Conservation (phyloP, 2,113 vertebrate species). For the Cephalopholis sonnerati region DNA sequence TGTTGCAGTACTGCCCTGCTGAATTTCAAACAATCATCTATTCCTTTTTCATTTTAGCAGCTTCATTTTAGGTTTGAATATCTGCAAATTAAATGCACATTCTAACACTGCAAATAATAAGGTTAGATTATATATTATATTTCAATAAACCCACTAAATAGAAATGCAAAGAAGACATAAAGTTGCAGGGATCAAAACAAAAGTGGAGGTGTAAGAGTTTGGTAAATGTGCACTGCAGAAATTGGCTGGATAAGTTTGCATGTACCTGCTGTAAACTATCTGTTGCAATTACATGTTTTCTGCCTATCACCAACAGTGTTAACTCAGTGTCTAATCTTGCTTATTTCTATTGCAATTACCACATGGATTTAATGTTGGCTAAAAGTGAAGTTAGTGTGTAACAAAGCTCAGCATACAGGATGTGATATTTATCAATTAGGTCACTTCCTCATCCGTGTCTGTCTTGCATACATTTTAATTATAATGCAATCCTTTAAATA, state of each 20-base stretch:
- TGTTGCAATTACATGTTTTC: constrained; percentile 15
- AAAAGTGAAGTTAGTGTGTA: not conserved
- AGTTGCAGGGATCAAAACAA: not conserved
- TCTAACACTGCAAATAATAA: not conserved
- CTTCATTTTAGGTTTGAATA: not conserved
- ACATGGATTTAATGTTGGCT: not conserved
- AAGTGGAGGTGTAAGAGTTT: not conserved
- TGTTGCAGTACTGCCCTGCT: not conserved
- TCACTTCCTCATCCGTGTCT: constrained; percentile 20
- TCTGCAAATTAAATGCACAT: not conserved
- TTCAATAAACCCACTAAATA: not conserved
- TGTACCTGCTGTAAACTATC: not conserved
- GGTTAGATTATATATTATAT: not conserved
- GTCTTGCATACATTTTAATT: constrained; percentile 17
- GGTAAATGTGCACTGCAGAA: constrained; percentile 9
- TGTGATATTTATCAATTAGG: constrained; percentile 12
- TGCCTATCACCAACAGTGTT: not conserved
- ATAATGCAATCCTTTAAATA: constrained; percentile 31
- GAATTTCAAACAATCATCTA: not conserved
- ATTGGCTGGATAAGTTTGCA: not conserved
- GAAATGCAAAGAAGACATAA: not conserved
- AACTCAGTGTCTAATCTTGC: not conserved
- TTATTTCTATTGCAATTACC: constrained; percentile 10
- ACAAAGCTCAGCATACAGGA: not conserved
- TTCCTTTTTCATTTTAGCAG: not conserved